Evolutionary conservation across 2,113 vertebrate species (phyloP).

Genomic region (Aythya baeri): DNA sequence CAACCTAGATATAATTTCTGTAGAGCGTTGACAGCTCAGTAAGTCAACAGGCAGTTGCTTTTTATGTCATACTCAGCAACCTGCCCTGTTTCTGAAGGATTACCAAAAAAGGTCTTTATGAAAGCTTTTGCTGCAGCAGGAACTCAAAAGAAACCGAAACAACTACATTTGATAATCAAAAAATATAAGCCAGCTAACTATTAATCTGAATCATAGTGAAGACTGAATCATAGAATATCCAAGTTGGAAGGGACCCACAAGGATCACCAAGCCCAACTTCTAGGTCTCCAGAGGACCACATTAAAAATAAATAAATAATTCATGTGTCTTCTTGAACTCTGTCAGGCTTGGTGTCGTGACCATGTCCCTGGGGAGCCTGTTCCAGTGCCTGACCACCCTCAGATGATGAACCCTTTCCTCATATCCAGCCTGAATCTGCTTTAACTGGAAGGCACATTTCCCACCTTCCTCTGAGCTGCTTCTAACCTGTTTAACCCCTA

Average conservation of each 20-base stretch:
- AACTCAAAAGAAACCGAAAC: neutral
- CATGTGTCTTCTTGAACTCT: no score
- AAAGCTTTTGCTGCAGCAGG: neutral
- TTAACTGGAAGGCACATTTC: neutral
- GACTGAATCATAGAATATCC: no score
- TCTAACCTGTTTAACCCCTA: neutral
- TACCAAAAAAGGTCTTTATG: neutral
- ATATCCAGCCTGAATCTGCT: no score
- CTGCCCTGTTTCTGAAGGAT: neutral
- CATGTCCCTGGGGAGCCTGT: no score
- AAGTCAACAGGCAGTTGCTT: neutral
- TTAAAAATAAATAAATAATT: no score
- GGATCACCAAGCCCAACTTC: no score
- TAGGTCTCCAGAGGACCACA: no score
- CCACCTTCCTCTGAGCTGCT: neutral
- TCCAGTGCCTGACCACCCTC: no score
- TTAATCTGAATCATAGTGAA: no score
- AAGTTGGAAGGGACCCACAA: no score
- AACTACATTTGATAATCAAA: neutral
- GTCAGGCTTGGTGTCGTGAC: no score
- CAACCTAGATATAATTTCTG: neutral
- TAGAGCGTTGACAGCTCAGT: neutral
- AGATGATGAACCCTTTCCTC: no score
- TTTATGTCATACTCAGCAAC: neutral
- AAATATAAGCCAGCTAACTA: neutral